These are phyloP conservation scores for Lucilia cuprina DNA, from an alignment of 1,140 invertebrate genomes.

Conservation along the genomic window DNA sequence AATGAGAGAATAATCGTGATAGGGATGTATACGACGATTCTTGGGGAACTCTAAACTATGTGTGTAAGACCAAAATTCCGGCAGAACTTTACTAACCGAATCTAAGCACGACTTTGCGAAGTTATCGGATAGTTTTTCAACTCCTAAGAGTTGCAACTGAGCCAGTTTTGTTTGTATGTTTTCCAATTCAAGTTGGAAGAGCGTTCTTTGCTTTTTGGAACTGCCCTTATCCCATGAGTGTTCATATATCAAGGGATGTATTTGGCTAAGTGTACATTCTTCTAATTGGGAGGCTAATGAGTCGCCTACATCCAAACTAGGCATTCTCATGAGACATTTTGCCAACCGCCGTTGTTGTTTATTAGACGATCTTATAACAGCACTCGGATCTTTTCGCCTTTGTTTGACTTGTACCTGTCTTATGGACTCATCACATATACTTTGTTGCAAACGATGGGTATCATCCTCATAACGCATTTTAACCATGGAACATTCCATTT, in stretches of 20 bases:
- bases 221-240: slow-evolving; percentile 27
- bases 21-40: slow-evolving; percentile 46
- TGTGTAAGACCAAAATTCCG: slow-evolving; percentile 46
- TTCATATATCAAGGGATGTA: slow-evolving; percentile 19
- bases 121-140: background rate
- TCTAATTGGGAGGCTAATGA: background rate
- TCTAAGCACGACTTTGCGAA: slow-evolving; percentile 39
- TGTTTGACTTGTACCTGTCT: background rate
- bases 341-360: background rate
- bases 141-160: slow-evolving; percentile 45
- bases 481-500: slow-evolving; percentile 43
- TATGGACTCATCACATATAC: slow-evolving; percentile 19
- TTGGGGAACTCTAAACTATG: slow-evolving; percentile 39
- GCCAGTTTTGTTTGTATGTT: slow-evolving; percentile 45
- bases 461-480: slow-evolving; percentile 48
- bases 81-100: slow-evolving; percentile 47
- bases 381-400: background rate
- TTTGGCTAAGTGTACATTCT: background rate
- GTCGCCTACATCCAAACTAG: background rate
- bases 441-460: slow-evolving; percentile 40
- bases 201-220: slow-evolving; percentile 43
- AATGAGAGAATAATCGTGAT: slow-evolving; percentile 41
- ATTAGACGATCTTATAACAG: background rate
- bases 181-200: slow-evolving; percentile 50
- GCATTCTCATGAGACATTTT: slow-evolving; percentile 21